Percentiles rank a stretch among this genome's conserved stretches.
phyloP scores from a whole-genome alignment of 2,888 invertebrate genomes.

The Deilephila elpenor region DNA sequence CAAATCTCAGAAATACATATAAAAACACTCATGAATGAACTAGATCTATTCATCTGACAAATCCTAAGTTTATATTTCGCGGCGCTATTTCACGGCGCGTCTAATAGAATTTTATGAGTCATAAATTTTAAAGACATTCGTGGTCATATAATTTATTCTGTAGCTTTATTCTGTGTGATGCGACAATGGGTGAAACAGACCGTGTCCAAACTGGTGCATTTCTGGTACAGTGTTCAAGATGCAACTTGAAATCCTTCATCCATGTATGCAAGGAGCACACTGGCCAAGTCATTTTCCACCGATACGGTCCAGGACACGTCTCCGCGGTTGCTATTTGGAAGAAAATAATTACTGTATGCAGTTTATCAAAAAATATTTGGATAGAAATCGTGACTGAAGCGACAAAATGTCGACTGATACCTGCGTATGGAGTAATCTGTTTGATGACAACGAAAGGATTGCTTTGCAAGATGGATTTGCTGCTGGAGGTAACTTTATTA shows the following conservation, averaged over 20 bases:
- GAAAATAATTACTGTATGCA: not conserved
- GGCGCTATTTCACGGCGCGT: not conserved
- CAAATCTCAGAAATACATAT: not conserved
- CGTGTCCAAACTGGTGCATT: constrained; percentile 51
- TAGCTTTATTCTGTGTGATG: constrained; percentile 1
- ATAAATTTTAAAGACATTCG: not conserved
- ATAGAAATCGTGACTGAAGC: not conserved
- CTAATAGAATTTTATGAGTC: not conserved
- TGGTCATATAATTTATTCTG: not conserved
- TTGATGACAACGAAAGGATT: constrained; percentile 50
- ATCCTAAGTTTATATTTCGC: not conserved
- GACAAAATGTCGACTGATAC: constrained; percentile 14
- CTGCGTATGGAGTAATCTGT: constrained; percentile 54
- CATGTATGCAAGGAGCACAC: constrained; percentile 22
- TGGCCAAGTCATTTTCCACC: constrained; percentile 33
- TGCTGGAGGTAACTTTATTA: constrained; percentile 52
- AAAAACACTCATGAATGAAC: not conserved
- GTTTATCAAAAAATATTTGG: not conserved
- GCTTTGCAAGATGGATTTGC: constrained; percentile 52
- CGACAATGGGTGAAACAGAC: constrained; percentile 54
- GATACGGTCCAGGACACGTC: constrained; percentile 28
- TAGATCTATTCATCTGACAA: not conserved
- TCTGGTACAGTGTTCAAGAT: constrained; percentile 33
- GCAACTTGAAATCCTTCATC: constrained; percentile 49
- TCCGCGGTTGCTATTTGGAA: not conserved